phyloP scores from a whole-genome alignment of 2,797 vertebrate species.

The Poecilia picta region DNA sequence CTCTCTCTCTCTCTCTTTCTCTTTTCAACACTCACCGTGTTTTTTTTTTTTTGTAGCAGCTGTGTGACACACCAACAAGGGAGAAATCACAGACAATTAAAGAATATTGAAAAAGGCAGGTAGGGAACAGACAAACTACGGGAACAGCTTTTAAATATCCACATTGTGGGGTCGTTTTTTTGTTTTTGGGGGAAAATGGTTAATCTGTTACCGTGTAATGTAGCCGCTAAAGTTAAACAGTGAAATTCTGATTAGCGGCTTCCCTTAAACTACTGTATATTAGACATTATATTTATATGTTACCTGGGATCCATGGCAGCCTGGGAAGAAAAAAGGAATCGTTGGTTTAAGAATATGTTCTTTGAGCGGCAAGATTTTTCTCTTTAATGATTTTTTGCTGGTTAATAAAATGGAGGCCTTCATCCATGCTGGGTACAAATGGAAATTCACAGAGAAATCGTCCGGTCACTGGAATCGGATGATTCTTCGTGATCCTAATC shows the following conservation, averaged over 20 bases:
- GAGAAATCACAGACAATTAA: conserved; percentile 83
- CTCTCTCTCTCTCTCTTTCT: conserved; percentile 73
- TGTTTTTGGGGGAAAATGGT: neutral
- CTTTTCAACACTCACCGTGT: conserved; percentile 23
- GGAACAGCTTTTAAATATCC: conserved; percentile 35
- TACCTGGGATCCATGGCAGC: neutral
- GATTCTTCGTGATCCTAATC: neutral
- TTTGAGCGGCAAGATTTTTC: neutral
- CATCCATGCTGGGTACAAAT: neutral
- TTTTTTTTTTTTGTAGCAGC: conserved; percentile 69
- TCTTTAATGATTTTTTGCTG: neutral
- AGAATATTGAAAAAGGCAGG: conserved; percentile 77
- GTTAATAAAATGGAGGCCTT: neutral
- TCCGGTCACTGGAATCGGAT: neutral
- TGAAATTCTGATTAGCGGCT: neutral
- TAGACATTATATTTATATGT: neutral
- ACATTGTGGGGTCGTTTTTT: conserved; percentile 1
- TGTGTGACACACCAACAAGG: conserved; percentile 76
- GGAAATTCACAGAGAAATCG: neutral
- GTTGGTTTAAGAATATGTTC: neutral
- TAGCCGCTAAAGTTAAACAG: neutral
- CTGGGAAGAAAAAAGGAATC: neutral
- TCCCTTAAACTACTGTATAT: neutral
- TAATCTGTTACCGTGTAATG: neutral
- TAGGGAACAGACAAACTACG: conserved; percentile 52